Percentiles rank a stretch among this genome's conserved stretches.
phyloP scores from a whole-genome alignment of 2,888 invertebrate genomes.

The Peribatodes rhomboidaria region DNA sequence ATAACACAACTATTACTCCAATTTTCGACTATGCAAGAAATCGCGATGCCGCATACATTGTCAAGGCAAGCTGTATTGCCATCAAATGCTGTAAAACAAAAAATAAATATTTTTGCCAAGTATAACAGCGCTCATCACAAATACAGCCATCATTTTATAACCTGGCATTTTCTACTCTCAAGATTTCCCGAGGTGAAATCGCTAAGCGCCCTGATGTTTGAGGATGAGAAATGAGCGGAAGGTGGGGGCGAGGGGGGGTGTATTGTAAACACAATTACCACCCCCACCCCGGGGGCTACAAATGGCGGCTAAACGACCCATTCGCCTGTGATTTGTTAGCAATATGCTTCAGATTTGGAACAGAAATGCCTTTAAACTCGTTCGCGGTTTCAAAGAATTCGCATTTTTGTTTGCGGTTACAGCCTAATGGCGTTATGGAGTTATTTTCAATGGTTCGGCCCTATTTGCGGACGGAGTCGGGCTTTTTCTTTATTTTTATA shows the following conservation, averaged over 20 bases:
- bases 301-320: constrained; percentile 85
- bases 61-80: not conserved
- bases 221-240: constrained; percentile 82
- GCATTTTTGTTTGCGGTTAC: constrained; percentile 55
- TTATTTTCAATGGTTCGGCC: constrained; percentile 31
- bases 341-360: constrained; percentile 84
- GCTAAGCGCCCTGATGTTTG: constrained; percentile 78
- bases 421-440: constrained; percentile 44
- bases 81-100: not conserved
- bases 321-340: constrained; percentile 85
- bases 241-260: constrained; percentile 61
- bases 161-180: constrained; percentile 64
- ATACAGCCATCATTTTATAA: constrained; percentile 46
- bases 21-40: not conserved
- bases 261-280: constrained; percentile 83
- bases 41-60: not conserved
- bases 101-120: not conserved
- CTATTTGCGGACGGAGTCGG: constrained; percentile 16
- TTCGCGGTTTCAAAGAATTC: constrained; percentile 56
- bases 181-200: constrained; percentile 76
- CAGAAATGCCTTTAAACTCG: constrained; percentile 75
- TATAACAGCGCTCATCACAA: constrained; percentile 7
- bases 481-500: constrained; percentile 23
- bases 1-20: not conserved
- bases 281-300: constrained; percentile 72